Base-by-base conservation (phyloP, 2,888 invertebrate genomes). In the Pachycephus smyrnensis region DNA sequence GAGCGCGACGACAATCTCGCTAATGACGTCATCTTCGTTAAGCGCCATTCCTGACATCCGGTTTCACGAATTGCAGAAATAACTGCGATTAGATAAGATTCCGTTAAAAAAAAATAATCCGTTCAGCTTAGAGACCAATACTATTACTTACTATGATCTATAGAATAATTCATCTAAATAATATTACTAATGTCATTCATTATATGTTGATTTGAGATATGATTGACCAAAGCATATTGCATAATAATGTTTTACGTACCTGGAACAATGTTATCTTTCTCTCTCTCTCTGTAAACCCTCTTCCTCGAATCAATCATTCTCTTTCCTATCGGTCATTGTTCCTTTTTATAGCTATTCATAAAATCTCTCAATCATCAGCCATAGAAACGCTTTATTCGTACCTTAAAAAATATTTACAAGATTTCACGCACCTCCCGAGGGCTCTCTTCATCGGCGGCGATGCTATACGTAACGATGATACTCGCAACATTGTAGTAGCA, bases 1-100 rank as follows among this genome's bases (percentile, higher is more conserved):
- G 90, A 91, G 12, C 91, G 91, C 82, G 83, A 86, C 0, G 87
- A 92, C 73, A 90, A 92, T 86, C 86, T 93, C n/a, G 93, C 93
- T 2, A 93, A 93, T 83, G 93, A 93, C 84, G 90, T 92, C 78
- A 93, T 93, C 82, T 93, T 93, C 82, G 89, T 90, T 23, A 92
- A 92, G 80, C 86, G 31, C 6, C 2, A 9, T 23, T 9, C 9
- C 2, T 9, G 15, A 9, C 23, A 55, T 23, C 15, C 55, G 9
- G 2, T 55, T 23, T 9, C 0, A 9, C 55, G 23, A 55, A 55
- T 23, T 23, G 55, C 9, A 55, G 9, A 55, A 55, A 55, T 55
- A 9, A 23, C 0, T 23, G 4, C 40, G 0, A 0, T 55, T 1
- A 55, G 23, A 55, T 0, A 23, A 55, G 6, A 55, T 23, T 6